These are phyloP conservation scores for Bombus picipes DNA, from an alignment of 1,140 invertebrate genomes.

Conservation along the genomic window DNA sequence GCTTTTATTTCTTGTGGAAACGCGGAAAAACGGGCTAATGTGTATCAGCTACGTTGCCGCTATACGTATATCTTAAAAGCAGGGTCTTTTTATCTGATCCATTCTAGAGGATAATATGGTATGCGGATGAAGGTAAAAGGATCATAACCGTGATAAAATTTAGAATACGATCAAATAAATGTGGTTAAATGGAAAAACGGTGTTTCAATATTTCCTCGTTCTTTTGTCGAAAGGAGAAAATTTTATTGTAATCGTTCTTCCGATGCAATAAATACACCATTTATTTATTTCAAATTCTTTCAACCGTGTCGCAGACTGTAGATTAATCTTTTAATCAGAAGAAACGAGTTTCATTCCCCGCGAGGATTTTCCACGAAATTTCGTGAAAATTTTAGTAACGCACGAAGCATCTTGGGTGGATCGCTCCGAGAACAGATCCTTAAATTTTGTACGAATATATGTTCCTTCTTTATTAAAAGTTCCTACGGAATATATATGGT, in stretches of 20 bases:
- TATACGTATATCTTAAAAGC: slow-evolving; percentile 25
- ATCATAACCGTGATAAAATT: slow-evolving; percentile 19
- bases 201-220: background rate
- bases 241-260: background rate
- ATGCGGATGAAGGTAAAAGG: slow-evolving; percentile 5
- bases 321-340: slow-evolving; percentile 1
- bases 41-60: slow-evolving; percentile 6
- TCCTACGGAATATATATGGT: background rate
- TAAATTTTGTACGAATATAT: slow-evolving; percentile 29
- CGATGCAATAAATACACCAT: background rate
- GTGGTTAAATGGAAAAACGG: slow-evolving; percentile 1
- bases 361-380: background rate
- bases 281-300: background rate
- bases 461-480: slow-evolving; percentile 32
- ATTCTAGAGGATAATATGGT: slow-evolving; percentile 24
- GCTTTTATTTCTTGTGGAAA: background rate
- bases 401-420: background rate
- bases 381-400: background rate
- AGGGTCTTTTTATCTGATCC: slow-evolving; percentile 7
- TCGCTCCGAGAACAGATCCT: slow-evolving; percentile 19
- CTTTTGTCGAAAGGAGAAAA: background rate
- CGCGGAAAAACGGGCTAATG: background rate
- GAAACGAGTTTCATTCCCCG: background rate
- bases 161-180: background rate
- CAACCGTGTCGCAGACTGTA: background rate